These are phyloP conservation scores for Laupala kohalensis DNA, from an alignment of 1,140 invertebrate species.

Conservation along the genomic window DNA sequence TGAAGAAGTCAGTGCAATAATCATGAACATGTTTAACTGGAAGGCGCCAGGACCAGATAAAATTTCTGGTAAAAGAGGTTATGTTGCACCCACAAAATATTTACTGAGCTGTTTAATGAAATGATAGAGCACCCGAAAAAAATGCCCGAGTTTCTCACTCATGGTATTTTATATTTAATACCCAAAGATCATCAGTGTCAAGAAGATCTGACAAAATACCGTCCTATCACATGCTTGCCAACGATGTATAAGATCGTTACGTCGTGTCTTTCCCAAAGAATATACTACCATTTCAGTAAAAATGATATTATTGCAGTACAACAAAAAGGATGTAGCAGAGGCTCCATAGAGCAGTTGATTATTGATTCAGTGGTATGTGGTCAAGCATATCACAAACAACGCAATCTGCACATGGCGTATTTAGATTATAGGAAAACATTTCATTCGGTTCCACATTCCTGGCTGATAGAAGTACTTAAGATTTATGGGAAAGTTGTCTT, in stretches of 20 bases:
- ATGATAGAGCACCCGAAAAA: not conserved
- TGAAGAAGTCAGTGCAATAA: no score
- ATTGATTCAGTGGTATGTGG: not conserved
- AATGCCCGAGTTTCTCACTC: not conserved
- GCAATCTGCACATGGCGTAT: not conserved
- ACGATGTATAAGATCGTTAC: not conserved
- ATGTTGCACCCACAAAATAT: no score
- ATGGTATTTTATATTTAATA: not conserved
- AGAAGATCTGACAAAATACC: not conserved
- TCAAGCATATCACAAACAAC: not conserved
- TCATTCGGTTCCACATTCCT: not conserved
- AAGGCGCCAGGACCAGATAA: no score
- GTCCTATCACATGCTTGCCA: not conserved
- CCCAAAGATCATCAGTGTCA: not conserved
- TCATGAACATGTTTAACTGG: no score
- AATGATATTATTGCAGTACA: not conserved
- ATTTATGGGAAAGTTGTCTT: no score
- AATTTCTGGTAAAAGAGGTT: no score
- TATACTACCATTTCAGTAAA: not conserved
- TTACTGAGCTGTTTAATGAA: not conserved
- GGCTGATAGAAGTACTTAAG: not conserved
- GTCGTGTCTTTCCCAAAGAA: not conserved
- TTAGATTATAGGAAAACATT: not conserved
- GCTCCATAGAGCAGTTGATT: not conserved
- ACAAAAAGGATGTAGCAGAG: not conserved